These are phyloP conservation scores for Xiphias gladius DNA, from an alignment of 2,113 vertebrate species.

Conservation along the genomic window DNA sequence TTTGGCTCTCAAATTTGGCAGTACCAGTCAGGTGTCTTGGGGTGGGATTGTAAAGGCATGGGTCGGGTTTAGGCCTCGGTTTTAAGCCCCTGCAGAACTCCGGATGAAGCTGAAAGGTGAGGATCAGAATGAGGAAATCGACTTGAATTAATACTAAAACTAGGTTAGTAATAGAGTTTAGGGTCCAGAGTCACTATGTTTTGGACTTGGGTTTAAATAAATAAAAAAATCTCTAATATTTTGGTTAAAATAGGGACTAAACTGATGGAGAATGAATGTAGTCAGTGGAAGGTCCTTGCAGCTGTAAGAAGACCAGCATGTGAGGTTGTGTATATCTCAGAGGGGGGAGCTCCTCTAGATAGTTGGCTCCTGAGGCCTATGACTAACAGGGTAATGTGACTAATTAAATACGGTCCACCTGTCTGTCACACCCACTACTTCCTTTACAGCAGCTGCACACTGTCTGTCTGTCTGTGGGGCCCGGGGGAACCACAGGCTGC, in stretches of 20 bases:
- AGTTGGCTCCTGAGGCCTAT: slow-evolving; percentile 4
- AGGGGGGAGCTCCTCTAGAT: neutral
- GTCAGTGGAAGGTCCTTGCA: neutral
- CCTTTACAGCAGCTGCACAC: slow-evolving; percentile 3
- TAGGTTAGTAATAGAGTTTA: no score
- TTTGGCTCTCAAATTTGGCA: no score
- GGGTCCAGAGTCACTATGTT: neutral
- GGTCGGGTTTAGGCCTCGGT: no score
- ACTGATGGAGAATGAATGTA: neutral
- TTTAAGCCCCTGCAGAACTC: no score
- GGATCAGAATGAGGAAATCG: no score
- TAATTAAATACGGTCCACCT: slow-evolving; percentile 46
- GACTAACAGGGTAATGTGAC: slow-evolving; percentile 15
- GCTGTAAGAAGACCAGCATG: neutral
- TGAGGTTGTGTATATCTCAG: slow-evolving; percentile 8
- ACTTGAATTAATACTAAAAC: no score
- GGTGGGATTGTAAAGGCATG: no score
- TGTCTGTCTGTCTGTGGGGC: neutral
- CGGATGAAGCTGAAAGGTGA: no score
- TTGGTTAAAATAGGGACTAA: neutral
- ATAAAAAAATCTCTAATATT: neutral
- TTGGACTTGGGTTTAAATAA: neutral
- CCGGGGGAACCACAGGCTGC: slow-evolving; percentile 1
- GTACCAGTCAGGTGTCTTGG: no score
- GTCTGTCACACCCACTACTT: slow-evolving; percentile 20